Evolutionary conservation across 2,797 vertebrate genomes (phyloP).

Genomic region (Brotula barbata): DNA sequence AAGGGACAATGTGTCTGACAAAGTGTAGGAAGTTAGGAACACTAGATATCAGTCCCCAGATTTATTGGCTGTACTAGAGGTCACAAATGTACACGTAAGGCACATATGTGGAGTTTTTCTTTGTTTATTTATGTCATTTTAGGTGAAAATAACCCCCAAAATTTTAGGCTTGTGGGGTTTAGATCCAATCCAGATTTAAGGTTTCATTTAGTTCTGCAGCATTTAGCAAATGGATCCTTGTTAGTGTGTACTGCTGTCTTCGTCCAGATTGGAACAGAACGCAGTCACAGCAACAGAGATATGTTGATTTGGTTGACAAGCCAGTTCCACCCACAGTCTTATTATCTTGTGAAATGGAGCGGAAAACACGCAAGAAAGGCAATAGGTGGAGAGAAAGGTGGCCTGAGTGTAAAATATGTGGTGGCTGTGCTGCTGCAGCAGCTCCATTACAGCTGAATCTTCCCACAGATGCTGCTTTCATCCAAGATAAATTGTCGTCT

Average conservation of each 20-base stretch:
- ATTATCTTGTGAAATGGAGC: conserved; percentile 69
- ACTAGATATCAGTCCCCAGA: no score
- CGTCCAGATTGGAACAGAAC: conserved; percentile 18
- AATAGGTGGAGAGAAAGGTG: conserved; percentile 45
- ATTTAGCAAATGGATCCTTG: conserved; percentile 5
- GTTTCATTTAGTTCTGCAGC: background rate
- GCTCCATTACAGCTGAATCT: conserved; percentile 60
- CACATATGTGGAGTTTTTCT: no score
- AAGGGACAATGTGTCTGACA: no score
- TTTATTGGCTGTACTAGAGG: no score
- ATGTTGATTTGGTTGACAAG: conserved; percentile 44
- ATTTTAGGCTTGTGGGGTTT: background rate
- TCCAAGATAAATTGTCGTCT: conserved; percentile 65
- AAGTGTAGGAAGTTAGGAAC: no score
- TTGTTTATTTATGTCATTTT: no score
- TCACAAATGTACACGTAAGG: no score
- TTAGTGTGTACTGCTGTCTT: conserved; percentile 12
- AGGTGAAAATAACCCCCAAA: no score
- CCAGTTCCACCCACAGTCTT: conserved; percentile 50
- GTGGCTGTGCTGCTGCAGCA: conserved; percentile 42
- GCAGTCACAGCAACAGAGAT: conserved; percentile 31
- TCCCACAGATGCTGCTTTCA: conserved; percentile 61
- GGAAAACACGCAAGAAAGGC: conserved; percentile 48
- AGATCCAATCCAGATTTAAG: background rate
- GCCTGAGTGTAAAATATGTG: conserved; percentile 52